Evolutionary conservation across 2,888 invertebrate species (phyloP), one percentile per base, ranked within the genome.

Genomic region (Aphodius granarius): DNA sequence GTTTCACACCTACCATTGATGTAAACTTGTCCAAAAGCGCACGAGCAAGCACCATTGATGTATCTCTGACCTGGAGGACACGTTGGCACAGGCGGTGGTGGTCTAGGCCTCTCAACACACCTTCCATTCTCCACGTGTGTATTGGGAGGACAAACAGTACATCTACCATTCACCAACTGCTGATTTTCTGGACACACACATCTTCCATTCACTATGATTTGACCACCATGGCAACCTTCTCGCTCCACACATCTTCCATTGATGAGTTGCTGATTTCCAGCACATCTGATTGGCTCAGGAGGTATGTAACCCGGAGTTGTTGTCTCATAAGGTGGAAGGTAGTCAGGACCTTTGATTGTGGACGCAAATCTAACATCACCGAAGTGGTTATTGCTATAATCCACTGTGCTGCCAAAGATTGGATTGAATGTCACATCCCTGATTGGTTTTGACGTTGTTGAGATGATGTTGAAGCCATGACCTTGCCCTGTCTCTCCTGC

Each of bases 331-430:
- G 87, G 87, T 43, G 88, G 88, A 20, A 88, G 80, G 78, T 88
- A 88, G 16, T 83, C 85, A 1, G 86, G 86, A 16, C 86, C 87
- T 77, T 83, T 81, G 18, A 86, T 80, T 0, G 84, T 83, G 0
- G 86, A 86, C n/a, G 82, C 81, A 75, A 85, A 86, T 43, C 85
- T 79, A 1, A 86, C 84, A 71, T 83, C 83, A 5, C 81, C 83
- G 71, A 86, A 83, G 19, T 85, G 80, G 0, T 82, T 83, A 75
- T 86, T 82, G 75, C 82, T 84, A 76, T 84, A 86, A 78, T 87
- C 86, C 4, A 84, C 80, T 3, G 86, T 86, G 74, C 83, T 82
- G 13, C 83, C 81, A 71, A 83, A 84, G 4, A 82, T 79, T 0
- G 79, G 79, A 18, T 80, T 79, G 13, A 79, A 76, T 0, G 83